A percentile compares a stretch with the other conserved stretches of the same genome.
phyloP scores from a whole-genome alignment of 2,797 vertebrate genomes.

The Phylloscopus collybita region DNA sequence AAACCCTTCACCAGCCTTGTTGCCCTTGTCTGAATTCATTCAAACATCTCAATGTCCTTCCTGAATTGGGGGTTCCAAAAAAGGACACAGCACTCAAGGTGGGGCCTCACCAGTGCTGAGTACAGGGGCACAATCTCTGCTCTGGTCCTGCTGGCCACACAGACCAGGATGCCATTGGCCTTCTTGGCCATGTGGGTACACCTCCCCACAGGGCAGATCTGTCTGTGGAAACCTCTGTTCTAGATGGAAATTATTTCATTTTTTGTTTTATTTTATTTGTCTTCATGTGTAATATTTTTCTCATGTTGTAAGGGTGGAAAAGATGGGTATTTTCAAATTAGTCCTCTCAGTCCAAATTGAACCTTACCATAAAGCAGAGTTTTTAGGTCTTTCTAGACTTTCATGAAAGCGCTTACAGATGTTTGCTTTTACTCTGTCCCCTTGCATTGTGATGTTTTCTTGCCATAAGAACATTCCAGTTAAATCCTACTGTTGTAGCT shows the following conservation, averaged over 20 bases:
- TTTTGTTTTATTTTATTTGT: not conserved
- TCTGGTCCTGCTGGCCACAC: not conserved
- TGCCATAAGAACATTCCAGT: constrained; percentile 16
- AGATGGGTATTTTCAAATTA: not conserved
- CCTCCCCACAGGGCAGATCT: not conserved
- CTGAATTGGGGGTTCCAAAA: not conserved
- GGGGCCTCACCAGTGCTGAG: accelerated
- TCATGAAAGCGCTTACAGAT: not conserved
- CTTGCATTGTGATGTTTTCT: not conserved
- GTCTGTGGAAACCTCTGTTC: not conserved
- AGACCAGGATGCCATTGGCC: not conserved
- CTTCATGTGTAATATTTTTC: not conserved
- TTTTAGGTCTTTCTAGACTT: not conserved
- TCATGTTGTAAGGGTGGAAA: not conserved
- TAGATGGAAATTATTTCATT: not conserved
- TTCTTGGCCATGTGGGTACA: not conserved
- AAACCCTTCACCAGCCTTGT: not conserved
- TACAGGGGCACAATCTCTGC: not conserved
- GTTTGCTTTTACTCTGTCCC: not conserved
- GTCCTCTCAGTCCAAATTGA: not conserved
- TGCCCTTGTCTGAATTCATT: not conserved
- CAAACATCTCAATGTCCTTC: not conserved
- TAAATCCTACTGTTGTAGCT: not conserved
- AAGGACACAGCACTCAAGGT: not conserved
- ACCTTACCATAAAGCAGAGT: not conserved